Evolutionary conservation across 2,797 vertebrate species (phyloP).

Genomic region (Liasis olivaceus): DNA sequence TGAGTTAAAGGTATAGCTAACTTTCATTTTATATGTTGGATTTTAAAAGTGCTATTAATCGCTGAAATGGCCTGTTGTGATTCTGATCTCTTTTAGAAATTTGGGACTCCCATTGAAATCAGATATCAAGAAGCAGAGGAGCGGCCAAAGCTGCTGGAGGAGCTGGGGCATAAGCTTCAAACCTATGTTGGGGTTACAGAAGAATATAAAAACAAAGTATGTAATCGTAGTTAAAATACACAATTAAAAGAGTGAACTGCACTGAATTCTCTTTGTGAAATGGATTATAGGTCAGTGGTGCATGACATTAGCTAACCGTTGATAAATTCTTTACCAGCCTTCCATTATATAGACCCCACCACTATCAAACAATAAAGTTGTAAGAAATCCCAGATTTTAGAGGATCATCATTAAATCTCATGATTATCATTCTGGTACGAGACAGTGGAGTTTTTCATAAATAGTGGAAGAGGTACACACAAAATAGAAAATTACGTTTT

Average conservation of each 20-base stretch:
- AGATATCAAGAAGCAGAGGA: conserved; percentile 80
- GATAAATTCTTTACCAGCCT: neutral
- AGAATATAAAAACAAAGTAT: conserved; percentile 77
- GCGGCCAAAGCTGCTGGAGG: conserved; percentile 76
- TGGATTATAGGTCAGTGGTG: neutral
- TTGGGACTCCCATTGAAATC: conserved; percentile 77
- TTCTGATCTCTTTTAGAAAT: conserved; percentile 70
- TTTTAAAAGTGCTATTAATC: neutral
- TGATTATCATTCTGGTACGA: neutral
- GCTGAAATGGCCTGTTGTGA: neutral
- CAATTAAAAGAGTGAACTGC: neutral
- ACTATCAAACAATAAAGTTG: neutral
- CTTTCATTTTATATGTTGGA: neutral
- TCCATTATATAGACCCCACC: neutral
- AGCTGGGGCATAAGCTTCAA: conserved; percentile 75
- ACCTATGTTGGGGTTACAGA: conserved; percentile 76
- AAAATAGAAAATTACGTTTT: neutral
- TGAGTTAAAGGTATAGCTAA: conserved; percentile 76
- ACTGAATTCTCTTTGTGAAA: neutral
- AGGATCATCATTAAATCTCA: too few species aligned
- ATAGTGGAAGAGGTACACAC: neutral
- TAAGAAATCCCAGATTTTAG: neutral
- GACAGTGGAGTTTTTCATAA: neutral
- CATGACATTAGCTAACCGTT: neutral
- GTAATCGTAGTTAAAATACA: conserved; percentile 18